Percentiles rank a stretch among this genome's conserved stretches.
These are phyloP conservation scores for Aleiodes testaceus DNA, from an alignment of 2,888 invertebrate species.

Conservation along the genomic window DNA sequence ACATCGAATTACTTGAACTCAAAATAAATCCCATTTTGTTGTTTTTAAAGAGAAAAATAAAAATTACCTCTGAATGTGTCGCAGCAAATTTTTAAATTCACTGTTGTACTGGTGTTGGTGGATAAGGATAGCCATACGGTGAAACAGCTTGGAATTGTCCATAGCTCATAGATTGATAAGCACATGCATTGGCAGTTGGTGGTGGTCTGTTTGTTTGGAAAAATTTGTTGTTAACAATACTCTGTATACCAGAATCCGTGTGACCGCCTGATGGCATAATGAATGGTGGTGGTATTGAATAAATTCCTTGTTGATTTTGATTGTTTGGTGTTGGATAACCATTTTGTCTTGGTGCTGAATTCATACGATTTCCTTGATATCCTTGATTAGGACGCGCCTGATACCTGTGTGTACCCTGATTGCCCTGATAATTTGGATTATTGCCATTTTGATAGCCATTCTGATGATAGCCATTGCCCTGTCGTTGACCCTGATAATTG, in stretches of 20 bases:
- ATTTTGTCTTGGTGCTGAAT: constrained; percentile 54
- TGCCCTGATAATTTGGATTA: constrained; percentile 60
- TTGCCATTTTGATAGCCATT: constrained; percentile 70
- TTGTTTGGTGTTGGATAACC: constrained; percentile 54
- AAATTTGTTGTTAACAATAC: constrained; percentile 80
- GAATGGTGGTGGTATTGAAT: constrained; percentile 73
- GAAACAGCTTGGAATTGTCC: constrained; percentile 82
- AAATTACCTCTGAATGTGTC: constrained; percentile 52
- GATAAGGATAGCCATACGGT: constrained; percentile 79
- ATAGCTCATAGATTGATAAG: constrained; percentile 79
- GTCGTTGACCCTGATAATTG: constrained; percentile 72
- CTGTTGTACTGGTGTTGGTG: constrained; percentile 83
- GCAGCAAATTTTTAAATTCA: constrained; percentile 71
- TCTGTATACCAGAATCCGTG: constrained; percentile 74
- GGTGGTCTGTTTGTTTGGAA: constrained; percentile 80
- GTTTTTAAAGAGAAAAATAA: not conserved
- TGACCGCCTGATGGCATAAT: constrained; percentile 73
- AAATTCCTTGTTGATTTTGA: constrained; percentile 67
- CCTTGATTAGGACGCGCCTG: constrained; percentile 58
- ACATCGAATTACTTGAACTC: too few species aligned
- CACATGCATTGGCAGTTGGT: constrained; percentile 76
- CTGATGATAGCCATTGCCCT: constrained; percentile 67
- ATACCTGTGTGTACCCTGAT: constrained; percentile 59
- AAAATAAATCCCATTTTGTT: too few species aligned
- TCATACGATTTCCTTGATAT: constrained; percentile 66